These are phyloP conservation scores for Matsumurasca onukii DNA, from an alignment of 1,140 invertebrate species.

Conservation along the genomic window DNA sequence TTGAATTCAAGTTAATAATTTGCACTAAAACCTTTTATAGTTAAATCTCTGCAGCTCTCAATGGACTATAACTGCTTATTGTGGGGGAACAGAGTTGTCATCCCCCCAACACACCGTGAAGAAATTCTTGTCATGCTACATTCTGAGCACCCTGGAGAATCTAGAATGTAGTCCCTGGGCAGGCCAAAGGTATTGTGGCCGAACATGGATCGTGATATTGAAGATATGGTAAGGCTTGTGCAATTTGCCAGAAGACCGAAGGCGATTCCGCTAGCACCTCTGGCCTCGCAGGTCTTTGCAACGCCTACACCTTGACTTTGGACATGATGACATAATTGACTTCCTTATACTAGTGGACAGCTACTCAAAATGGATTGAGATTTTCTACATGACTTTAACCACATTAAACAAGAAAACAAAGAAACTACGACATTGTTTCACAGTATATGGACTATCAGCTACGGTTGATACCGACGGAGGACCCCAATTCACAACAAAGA, in stretches of 20 bases:
- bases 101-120: slow-evolving; percentile 40
- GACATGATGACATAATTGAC: no score
- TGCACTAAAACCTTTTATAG: slow-evolving; percentile 13
- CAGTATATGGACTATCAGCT: slow-evolving; percentile 38
- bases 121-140: slow-evolving; percentile 45
- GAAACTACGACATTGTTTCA: slow-evolving; percentile 35
- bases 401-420: slow-evolving; percentile 8
- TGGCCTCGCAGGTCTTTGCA: not conserved
- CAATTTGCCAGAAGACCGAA: slow-evolving; percentile 31
- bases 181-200: slow-evolving; percentile 47
- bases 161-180: slow-evolving; percentile 48
- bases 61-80: slow-evolving; percentile 28
- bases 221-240: slow-evolving; percentile 28
- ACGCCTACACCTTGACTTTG: slow-evolving; percentile 14
- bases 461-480: slow-evolving; percentile 42
- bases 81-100: slow-evolving; percentile 40
- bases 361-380: slow-evolving; percentile 49
- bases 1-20: no score
- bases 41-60: slow-evolving; percentile 3
- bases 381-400: slow-evolving; percentile 32
- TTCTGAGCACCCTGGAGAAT: slow-evolving; percentile 44
- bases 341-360: slow-evolving; percentile 42
- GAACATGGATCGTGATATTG: slow-evolving; percentile 46
- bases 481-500: slow-evolving; percentile 34
- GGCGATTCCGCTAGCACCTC: not conserved